Evolutionary conservation across 2,888 invertebrate species (phyloP).

Genomic region (Sialis fuliginosa): DNA sequence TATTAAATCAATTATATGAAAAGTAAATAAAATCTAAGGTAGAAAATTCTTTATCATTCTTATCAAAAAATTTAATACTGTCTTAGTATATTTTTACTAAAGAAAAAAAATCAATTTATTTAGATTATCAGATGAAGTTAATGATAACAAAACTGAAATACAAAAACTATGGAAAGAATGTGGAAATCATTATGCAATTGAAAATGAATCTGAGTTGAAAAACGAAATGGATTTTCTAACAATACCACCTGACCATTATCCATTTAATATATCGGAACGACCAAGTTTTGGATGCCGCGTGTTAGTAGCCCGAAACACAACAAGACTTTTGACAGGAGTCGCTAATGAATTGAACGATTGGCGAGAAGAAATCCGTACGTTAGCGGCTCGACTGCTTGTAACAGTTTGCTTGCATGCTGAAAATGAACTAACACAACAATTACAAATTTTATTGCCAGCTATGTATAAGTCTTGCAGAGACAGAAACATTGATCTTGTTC

Average conservation of each 20-base stretch:
- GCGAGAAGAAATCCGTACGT: slow-evolving; percentile 48
- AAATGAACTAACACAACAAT: slow-evolving; percentile 49
- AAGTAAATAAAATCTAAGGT: too few relatives aligned
- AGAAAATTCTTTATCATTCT: too few relatives aligned
- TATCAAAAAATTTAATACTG: too few relatives aligned
- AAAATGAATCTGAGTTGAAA: slow-evolving; percentile 77
- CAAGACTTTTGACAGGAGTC: slow-evolving; percentile 55
- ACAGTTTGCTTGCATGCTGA: slow-evolving; percentile 56
- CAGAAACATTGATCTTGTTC: slow-evolving; percentile 38
- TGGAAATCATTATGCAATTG: slow-evolving; percentile 63
- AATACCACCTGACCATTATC: slow-evolving; percentile 53
- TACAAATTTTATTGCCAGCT: slow-evolving; percentile 36
- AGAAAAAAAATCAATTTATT: too few relatives aligned
- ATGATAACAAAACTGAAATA: slow-evolving; percentile 48
- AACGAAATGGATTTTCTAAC: slow-evolving; percentile 63
- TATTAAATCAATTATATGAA: too few relatives aligned
- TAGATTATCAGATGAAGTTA: slow-evolving; percentile 63
- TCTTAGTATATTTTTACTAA: too few relatives aligned
- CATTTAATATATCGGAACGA: slow-evolving; percentile 41
- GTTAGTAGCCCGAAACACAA: slow-evolving; percentile 56
- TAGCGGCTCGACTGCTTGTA: slow-evolving; percentile 58
- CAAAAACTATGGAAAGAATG: slow-evolving; percentile 47
- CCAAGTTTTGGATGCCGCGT: slow-evolving; percentile 76
- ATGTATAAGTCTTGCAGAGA: slow-evolving; percentile 43
- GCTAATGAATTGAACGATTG: slow-evolving; percentile 57